phyloP scores from a whole-genome alignment of 1,140 invertebrate species.

The Formica exsecta region DNA sequence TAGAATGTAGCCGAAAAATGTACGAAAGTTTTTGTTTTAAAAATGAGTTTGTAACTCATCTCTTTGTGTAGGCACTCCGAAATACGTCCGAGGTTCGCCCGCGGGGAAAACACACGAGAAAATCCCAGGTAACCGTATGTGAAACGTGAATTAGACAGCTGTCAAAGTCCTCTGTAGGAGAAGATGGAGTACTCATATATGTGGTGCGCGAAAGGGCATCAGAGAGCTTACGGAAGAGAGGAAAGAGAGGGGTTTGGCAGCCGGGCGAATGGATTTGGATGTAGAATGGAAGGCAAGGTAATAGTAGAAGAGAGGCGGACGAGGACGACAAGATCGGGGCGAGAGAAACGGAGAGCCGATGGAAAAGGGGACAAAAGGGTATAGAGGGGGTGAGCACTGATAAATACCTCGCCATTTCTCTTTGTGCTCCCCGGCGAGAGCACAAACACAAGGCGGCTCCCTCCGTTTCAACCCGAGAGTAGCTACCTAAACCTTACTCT shows the following conservation, averaged over 20 bases:
- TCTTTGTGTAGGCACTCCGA: slow-evolving; percentile 1
- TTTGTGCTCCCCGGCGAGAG: slow-evolving; percentile 84
- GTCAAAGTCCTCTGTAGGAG: slow-evolving; percentile 77
- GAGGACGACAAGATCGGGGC: slow-evolving; percentile 60
- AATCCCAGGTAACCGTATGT: slow-evolving; percentile 73
- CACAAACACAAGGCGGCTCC: slow-evolving; percentile 84
- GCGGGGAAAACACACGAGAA: slow-evolving; percentile 51
- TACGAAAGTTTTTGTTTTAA: slow-evolving; percentile 31
- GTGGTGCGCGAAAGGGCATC: slow-evolving; percentile 79
- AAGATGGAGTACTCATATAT: slow-evolving; percentile 79
- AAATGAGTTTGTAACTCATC: slow-evolving; percentile 31
- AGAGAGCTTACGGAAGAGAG: slow-evolving; percentile 73
- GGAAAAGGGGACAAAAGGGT: slow-evolving; percentile 72
- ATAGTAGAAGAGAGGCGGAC: slow-evolving; percentile 68
- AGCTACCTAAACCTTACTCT: slow-evolving; percentile 79
- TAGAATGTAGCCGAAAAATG: neutral
- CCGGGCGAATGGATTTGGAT: slow-evolving; percentile 77
- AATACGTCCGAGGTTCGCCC: neutral
- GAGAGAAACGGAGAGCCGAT: slow-evolving; percentile 65
- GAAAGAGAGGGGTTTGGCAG: slow-evolving; percentile 70
- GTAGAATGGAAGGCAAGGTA: slow-evolving; percentile 73
- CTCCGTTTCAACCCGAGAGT: slow-evolving; percentile 76
- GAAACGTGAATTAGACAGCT: slow-evolving; percentile 79
- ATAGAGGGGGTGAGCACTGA: slow-evolving; percentile 82
- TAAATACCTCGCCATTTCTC: slow-evolving; percentile 84